A percentile compares a stretch with the other conserved stretches of the same genome.
Evolutionary conservation across 2,888 invertebrate genomes (phyloP).

Genomic region (Melanostoma scalare): DNA sequence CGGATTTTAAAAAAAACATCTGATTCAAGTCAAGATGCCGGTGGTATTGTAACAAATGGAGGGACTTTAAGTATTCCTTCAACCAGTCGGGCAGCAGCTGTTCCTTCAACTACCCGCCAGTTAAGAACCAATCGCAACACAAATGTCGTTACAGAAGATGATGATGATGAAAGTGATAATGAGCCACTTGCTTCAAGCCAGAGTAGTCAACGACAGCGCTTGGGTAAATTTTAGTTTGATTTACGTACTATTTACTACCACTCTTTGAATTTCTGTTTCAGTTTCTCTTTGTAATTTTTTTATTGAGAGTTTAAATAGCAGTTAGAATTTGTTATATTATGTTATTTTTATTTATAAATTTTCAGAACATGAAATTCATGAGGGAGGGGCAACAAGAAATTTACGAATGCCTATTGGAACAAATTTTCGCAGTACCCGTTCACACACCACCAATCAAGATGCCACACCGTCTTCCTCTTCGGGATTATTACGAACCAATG

Average conservation of each 20-base stretch:
- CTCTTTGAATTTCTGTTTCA: background rate
- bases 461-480: constrained; percentile 70
- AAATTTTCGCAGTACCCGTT: constrained; percentile 53
- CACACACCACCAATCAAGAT: constrained; percentile 55
- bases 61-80: constrained; percentile 43
- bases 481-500: constrained; percentile 55
- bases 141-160: constrained; percentile 76
- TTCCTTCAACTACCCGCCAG: constrained; percentile 75
- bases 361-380: constrained; percentile 37
- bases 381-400: constrained; percentile 23
- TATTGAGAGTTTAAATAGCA: too few species aligned
- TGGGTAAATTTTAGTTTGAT: constrained; percentile 34
- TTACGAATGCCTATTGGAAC: constrained; percentile 26
- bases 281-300: background rate
- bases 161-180: constrained; percentile 79
- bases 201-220: constrained; percentile 67
- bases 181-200: constrained; percentile 80
- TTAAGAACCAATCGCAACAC: constrained; percentile 81
- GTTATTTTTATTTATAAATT: background rate
- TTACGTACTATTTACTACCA: too few species aligned
- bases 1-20: constrained; percentile 48
- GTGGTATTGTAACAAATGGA: constrained; percentile 59
- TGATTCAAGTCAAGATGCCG: constrained; percentile 76
- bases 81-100: constrained; percentile 40
- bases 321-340: background rate